These are phyloP conservation scores for Macrotus californicus DNA, from an alignment of 2,113 vertebrate species.

Conservation along the genomic window DNA sequence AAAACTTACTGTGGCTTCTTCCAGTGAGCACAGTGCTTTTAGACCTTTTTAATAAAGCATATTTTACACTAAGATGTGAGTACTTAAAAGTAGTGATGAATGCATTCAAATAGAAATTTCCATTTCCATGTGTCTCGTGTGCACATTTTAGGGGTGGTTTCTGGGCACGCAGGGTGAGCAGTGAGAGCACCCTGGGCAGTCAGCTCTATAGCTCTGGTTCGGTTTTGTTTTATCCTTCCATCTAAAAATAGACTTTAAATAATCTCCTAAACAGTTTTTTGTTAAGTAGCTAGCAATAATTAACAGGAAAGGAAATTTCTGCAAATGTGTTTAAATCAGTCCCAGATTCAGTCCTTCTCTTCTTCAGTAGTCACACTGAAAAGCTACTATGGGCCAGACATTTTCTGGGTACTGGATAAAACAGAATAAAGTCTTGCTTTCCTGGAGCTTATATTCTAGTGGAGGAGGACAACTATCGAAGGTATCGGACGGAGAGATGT, in stretches of 20 bases:
- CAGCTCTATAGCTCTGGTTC: not conserved
- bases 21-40: not conserved
- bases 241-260: not conserved
- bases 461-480: not conserved
- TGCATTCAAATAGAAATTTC: not conserved
- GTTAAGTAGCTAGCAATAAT: not conserved
- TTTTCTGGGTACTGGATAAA: constrained; percentile 5
- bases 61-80: not conserved
- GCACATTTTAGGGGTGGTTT: not conserved
- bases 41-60: not conserved
- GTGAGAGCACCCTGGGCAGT: not conserved
- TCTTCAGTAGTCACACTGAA: not conserved
- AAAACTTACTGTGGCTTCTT: not conserved
- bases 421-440: not conserved
- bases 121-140: not conserved
- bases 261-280: constrained; percentile 36
- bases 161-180: not conserved
- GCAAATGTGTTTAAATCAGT: not conserved
- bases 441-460: not conserved
- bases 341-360: not conserved
- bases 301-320: not conserved
- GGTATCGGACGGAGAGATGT: not conserved
- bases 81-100: constrained; percentile 13
- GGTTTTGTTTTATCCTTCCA: not conserved
- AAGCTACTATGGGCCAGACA: not conserved